phyloP scores from a whole-genome alignment of 1,140 invertebrate species.

The Physella acuta region DNA sequence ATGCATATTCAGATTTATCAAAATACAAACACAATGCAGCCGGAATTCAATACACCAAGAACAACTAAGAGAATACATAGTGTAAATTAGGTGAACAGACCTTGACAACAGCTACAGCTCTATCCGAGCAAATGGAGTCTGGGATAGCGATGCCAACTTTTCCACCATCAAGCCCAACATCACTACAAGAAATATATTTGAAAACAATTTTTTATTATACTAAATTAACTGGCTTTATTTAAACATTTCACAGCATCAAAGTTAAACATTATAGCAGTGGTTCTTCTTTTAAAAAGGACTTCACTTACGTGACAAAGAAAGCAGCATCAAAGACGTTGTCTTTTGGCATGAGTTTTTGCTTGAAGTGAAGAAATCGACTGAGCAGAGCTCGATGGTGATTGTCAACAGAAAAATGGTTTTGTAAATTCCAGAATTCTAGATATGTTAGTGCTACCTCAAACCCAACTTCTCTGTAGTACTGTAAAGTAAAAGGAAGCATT shows the following conservation, averaged over 20 bases:
- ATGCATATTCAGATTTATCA: neutral
- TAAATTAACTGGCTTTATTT: no score
- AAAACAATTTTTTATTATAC: neutral
- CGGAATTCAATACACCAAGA: no score
- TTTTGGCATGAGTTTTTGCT: slow-evolving; percentile 77
- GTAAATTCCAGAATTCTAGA: slow-evolving; percentile 91
- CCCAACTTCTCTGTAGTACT: slow-evolving; percentile 91
- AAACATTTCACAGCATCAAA: neutral
- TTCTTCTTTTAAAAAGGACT: no score
- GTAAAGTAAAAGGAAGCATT: slow-evolving; percentile 49
- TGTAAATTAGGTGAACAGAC: no score
- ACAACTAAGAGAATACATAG: no score
- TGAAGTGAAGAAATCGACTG: slow-evolving; percentile 87
- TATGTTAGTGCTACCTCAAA: slow-evolving; percentile 92
- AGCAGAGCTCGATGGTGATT: slow-evolving; percentile 69
- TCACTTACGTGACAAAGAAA: slow-evolving; percentile 87
- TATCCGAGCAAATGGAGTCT: slow-evolving; percentile 85
- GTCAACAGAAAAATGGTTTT: slow-evolving; percentile 77
- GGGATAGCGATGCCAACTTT: slow-evolving; percentile 90
- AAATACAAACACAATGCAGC: no score
- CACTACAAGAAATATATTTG: slow-evolving; percentile 64
- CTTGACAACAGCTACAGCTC: slow-evolving; percentile 87
- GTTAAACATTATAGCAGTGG: neutral
- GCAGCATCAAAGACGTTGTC: slow-evolving; percentile 80
- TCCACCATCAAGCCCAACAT: slow-evolving; percentile 77